These are phyloP conservation scores for Phylloscopus trochiloides DNA, from an alignment of 2,113 vertebrate species.

Conservation along the genomic window DNA sequence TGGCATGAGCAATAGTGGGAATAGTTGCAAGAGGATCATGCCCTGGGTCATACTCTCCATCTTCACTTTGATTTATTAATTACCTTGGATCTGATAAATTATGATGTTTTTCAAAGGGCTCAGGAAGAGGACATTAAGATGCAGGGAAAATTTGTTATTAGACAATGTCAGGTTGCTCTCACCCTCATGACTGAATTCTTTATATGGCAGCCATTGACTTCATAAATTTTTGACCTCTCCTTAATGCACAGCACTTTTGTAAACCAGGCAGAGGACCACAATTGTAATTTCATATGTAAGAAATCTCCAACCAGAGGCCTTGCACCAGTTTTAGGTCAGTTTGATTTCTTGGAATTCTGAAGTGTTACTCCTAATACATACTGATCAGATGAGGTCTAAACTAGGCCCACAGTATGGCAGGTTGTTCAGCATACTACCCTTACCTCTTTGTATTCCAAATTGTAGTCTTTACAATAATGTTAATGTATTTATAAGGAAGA, in stretches of 20 bases:
- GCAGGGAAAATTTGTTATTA: background rate
- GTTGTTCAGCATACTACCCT: background rate
- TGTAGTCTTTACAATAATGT: background rate
- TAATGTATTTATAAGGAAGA: background rate
- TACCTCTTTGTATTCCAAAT: background rate
- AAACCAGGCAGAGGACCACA: background rate
- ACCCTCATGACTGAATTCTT: background rate
- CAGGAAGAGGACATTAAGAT: background rate
- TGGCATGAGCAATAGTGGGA: background rate
- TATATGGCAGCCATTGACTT: background rate
- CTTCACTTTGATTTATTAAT: slow-evolving; percentile 12
- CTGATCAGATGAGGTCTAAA: background rate
- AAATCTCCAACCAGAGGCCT: background rate
- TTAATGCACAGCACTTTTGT: background rate
- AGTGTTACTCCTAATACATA: background rate
- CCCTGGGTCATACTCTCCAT: background rate
- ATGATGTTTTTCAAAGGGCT: background rate
- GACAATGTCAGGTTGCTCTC: background rate
- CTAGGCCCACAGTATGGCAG: background rate
- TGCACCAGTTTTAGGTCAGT: background rate
- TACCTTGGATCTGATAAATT: background rate
- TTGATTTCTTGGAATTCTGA: background rate
- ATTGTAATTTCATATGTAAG: background rate
- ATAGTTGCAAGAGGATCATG: background rate
- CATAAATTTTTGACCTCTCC: background rate